Percentiles rank a stretch among this genome's conserved stretches.
Conservation (phyloP, 2,113 vertebrate genomes). For the Poecilia latipinna region DNA sequence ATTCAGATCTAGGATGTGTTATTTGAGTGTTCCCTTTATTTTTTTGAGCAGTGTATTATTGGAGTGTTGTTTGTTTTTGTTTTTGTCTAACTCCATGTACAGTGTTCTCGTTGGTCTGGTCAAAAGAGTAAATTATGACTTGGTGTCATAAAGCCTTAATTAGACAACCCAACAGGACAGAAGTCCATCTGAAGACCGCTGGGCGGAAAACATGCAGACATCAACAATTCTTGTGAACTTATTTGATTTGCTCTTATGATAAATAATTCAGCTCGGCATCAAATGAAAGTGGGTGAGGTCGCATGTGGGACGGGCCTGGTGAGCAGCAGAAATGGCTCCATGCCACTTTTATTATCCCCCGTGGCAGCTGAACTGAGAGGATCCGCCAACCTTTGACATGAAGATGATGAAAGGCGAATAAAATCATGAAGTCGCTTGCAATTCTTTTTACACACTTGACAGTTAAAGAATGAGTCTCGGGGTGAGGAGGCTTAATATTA, state of each 20-base stretch:
- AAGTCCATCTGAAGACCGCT: not conserved
- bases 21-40: too few species aligned
- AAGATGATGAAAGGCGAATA: conserved; percentile 27
- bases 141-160: too few species aligned
- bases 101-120: too few species aligned
- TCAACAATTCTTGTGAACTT: conserved; percentile 8
- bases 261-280: conserved; percentile 76
- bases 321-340: conserved; percentile 17
- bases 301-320: conserved; percentile 2
- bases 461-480: conserved; percentile 8
- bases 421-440: conserved; percentile 11
- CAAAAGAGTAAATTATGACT: too few species aligned
- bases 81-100: too few species aligned
- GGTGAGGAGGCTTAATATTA: conserved; percentile 26
- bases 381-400: conserved; percentile 37
- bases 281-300: conserved; percentile 40
- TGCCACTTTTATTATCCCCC: conserved; percentile 33
- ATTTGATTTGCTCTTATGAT: conserved; percentile 31
- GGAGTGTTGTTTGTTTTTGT: too few species aligned
- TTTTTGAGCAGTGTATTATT: too few species aligned
- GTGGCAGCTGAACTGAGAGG: conserved; percentile 15
- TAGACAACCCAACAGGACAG: not conserved
- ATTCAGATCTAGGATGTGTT: too few species aligned
- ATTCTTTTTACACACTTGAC: not conserved
- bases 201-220: not conserved